Evolutionary conservation across 2,888 invertebrate species (phyloP).

Genomic region (Volucella bombylans): DNA sequence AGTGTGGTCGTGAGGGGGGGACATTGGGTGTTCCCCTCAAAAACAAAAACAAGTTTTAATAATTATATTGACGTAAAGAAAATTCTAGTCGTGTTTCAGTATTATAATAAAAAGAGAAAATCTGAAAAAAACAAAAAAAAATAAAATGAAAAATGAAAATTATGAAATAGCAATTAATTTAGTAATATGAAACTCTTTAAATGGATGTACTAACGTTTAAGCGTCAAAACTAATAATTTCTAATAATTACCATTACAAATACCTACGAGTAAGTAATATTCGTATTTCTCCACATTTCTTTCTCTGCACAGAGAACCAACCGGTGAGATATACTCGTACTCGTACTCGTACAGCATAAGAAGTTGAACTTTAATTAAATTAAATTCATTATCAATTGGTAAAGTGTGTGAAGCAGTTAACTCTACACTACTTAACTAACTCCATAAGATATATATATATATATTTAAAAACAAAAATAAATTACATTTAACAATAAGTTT

Average conservation of each 20-base stretch:
- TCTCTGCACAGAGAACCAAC: no score
- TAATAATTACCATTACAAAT: slow-evolving; percentile 56
- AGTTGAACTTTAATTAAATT: slow-evolving; percentile 1
- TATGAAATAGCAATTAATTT: slow-evolving; percentile 65
- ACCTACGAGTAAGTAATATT: slow-evolving; percentile 4
- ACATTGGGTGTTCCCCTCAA: slow-evolving; percentile 40
- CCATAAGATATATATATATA: slow-evolving; percentile 40
- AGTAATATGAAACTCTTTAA: slow-evolving; percentile 64
- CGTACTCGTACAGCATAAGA: not conserved
- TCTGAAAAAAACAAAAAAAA: slow-evolving; percentile 27
- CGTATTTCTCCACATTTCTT: no score
- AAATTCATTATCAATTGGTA: slow-evolving; percentile 62
- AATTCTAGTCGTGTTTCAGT: slow-evolving; percentile 74
- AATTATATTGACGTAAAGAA: slow-evolving; percentile 64
- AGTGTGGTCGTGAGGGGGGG: slow-evolving; percentile 55
- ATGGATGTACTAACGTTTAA: slow-evolving; percentile 71
- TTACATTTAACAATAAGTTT: slow-evolving; percentile 70
- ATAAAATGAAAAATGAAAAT: slow-evolving; percentile 38
- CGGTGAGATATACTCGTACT: not conserved
- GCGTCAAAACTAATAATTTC: slow-evolving; percentile 70
- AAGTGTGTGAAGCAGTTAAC: slow-evolving; percentile 35
- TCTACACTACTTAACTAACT: slow-evolving; percentile 65
- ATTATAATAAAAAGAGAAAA: slow-evolving; percentile 61
- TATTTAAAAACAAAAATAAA: slow-evolving; percentile 18
- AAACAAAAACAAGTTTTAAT: slow-evolving; percentile 31